Conservation (phyloP, 2,113 vertebrate genomes). For the Tylochromis polylepis region DNA sequence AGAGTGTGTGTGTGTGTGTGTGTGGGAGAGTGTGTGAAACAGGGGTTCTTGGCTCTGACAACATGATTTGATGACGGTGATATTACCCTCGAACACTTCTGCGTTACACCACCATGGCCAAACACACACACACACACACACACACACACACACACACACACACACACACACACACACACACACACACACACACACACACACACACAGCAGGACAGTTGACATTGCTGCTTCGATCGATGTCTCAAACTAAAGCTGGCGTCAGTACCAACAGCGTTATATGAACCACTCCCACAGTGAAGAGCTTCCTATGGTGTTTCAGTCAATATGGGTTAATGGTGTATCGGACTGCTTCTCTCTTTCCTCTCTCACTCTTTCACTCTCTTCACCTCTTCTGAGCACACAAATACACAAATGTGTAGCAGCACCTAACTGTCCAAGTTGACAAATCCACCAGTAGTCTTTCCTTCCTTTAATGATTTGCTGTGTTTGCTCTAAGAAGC, state of each 20-base stretch:
- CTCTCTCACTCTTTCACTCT: neutral
- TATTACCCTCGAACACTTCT: conserved; percentile 27
- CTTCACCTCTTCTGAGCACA: conserved; percentile 1
- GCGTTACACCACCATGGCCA: neutral
- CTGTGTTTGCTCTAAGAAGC: conserved; percentile 50
- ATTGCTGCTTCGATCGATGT: conserved; percentile 60
- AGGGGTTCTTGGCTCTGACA: neutral
- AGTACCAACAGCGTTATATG: conserved; percentile 59
- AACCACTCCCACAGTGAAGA: conserved; percentile 54
- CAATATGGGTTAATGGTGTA: conserved; percentile 67
- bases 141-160: conserved; percentile 5
- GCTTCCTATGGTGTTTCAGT: conserved; percentile 55
- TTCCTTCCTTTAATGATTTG: conserved; percentile 58
- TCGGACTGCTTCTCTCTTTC: conserved; percentile 33
- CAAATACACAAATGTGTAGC: conserved; percentile 14
- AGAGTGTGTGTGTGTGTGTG: neutral
- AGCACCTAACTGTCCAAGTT: conserved; percentile 29
- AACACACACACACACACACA: neutral
- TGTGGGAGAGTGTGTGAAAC: neutral
- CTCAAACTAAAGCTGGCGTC: conserved; percentile 51
- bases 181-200: neutral
- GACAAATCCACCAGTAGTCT: conserved; percentile 25
- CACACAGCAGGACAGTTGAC: conserved; percentile 52
- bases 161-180: too few relatives aligned
- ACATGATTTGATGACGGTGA: conserved; percentile 14